phyloP scores from a whole-genome alignment of 2,113 vertebrate genomes.

The Notothenia coriiceps region DNA sequence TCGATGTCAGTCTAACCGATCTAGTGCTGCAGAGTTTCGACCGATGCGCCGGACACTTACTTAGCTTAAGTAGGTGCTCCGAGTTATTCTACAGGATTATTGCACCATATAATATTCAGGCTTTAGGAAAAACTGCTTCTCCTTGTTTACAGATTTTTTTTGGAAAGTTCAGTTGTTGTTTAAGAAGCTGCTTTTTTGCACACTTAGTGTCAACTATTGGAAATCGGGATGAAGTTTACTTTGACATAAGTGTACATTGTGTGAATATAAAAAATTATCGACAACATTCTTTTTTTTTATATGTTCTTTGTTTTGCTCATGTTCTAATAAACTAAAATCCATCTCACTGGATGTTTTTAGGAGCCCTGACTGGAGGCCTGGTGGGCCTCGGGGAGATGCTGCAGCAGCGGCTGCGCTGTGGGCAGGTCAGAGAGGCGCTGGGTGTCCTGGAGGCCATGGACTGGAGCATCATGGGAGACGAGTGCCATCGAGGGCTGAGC shows the following conservation, averaged over 20 bases:
- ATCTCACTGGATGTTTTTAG: constrained; percentile 69
- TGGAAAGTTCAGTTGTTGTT: background rate
- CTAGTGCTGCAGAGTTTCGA: constrained; percentile 46
- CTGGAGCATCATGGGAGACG: constrained; percentile 89
- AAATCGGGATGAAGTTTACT: too few species aligned
- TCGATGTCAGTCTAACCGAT: constrained; percentile 65
- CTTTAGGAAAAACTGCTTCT: accelerated
- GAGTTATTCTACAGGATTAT: constrained; percentile 4
- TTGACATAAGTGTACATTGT: background rate
- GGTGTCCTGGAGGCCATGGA: constrained; percentile 91
- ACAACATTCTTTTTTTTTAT: too few species aligned
- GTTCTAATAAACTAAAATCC: background rate
- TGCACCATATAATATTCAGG: background rate
- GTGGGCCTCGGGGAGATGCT: constrained; percentile 88
- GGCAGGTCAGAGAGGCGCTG: constrained; percentile 88
- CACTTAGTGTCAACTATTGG: background rate
- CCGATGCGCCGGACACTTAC: constrained; percentile 56
- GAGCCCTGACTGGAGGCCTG: constrained; percentile 86
- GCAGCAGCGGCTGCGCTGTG: constrained; percentile 88
- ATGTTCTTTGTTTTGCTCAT: too few species aligned
- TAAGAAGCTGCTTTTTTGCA: background rate
- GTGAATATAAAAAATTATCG: background rate
- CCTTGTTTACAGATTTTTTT: background rate
- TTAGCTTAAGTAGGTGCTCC: constrained; percentile 46
- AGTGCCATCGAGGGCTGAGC: constrained; percentile 88